phyloP scores from a whole-genome alignment of 2,797 vertebrate genomes.

The Platyrinchus mystaceus region DNA sequence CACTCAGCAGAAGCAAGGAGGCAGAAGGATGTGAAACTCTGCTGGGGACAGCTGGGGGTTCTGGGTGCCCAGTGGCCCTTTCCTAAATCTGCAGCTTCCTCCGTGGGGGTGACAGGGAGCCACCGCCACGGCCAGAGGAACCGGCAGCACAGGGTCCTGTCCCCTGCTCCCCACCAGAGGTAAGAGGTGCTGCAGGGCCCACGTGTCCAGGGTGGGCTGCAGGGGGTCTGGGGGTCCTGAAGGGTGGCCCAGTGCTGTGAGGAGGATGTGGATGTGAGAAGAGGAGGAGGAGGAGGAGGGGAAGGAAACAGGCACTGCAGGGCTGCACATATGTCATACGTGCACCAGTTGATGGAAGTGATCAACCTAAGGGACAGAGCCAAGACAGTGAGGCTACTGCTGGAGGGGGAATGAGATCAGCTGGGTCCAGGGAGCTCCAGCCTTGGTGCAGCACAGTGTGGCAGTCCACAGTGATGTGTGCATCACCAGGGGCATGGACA shows the following conservation, averaged over 20 bases:
- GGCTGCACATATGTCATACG: not conserved
- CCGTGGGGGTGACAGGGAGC: not conserved
- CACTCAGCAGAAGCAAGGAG: not conserved
- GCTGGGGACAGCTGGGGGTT: not conserved
- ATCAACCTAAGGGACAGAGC: not conserved
- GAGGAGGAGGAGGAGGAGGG: not conserved
- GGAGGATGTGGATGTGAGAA: not conserved
- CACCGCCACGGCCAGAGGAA: not conserved
- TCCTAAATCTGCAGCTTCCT: slow-evolving; percentile 5
- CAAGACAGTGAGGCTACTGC: not conserved
- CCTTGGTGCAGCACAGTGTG: not conserved
- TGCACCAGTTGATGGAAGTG: not conserved
- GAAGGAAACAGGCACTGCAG: not conserved
- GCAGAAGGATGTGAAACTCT: slow-evolving; percentile 40
- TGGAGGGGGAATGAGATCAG: not conserved
- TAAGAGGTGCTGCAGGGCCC: not conserved
- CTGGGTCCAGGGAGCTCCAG: not conserved
- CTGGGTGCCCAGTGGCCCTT: not conserved
- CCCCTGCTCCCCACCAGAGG: not conserved
- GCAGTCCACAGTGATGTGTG: accelerated
- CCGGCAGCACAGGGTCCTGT: not conserved
- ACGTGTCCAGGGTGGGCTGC: not conserved
- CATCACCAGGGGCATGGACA: not conserved
- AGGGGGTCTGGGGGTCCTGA: not conserved
- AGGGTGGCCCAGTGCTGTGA: not conserved